Evolutionary conservation across 2,888 invertebrate genomes (phyloP).

Genomic region (Tetrapedia diversipes): DNA sequence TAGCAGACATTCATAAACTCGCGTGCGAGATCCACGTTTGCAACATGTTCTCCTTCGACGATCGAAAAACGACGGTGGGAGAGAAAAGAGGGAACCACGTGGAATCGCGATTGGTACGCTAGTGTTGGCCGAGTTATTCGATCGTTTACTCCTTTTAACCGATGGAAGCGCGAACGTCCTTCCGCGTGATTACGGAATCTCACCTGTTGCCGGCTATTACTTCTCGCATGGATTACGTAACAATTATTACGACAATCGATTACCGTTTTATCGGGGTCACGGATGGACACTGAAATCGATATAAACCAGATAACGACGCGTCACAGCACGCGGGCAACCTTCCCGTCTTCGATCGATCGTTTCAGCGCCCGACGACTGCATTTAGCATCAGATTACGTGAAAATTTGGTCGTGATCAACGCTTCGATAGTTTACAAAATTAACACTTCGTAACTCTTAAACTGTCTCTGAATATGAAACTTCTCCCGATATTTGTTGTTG

Average conservation of each 20-base stretch:
- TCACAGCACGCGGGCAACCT: background rate
- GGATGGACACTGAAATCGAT: conserved; percentile 45
- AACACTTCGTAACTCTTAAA: no score
- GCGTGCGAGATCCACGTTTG: background rate
- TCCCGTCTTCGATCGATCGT: background rate
- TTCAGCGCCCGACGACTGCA: background rate
- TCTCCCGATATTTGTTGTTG: no score
- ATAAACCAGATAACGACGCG: conserved; percentile 15
- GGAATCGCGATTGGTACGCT: background rate
- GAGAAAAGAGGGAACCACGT: background rate
- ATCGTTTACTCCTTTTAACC: conserved; percentile 31
- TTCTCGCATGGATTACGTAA: conserved; percentile 46
- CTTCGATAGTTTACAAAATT: no score
- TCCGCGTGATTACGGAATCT: conserved; percentile 43
- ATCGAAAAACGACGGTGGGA: background rate
- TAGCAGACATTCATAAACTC: background rate
- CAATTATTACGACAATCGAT: conserved; percentile 57
- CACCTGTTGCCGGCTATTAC: conserved; percentile 57
- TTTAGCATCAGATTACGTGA: background rate
- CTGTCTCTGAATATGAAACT: no score
- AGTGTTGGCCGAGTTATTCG: conserved; percentile 17
- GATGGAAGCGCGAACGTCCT: conserved; percentile 33
- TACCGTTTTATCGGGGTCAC: conserved; percentile 53
- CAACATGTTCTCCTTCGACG: background rate
- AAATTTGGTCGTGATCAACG: no score